A percentile compares a stretch with the other conserved stretches of the same genome.
phyloP scores from a whole-genome alignment of 2,888 invertebrate genomes.

The Encarsia formosa region DNA sequence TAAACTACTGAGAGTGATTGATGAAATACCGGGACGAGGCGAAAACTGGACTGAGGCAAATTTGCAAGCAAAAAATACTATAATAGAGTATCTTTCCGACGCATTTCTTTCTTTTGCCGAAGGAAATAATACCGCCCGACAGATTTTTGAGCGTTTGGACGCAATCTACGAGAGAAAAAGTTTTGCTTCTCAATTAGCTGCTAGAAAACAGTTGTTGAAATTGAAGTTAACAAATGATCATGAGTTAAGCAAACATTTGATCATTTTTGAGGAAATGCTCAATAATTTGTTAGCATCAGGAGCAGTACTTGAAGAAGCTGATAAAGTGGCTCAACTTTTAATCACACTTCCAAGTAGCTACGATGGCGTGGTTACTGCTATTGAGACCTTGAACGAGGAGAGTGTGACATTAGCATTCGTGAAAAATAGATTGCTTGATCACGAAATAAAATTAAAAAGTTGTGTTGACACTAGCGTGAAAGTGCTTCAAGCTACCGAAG shows the following conservation, averaged over 20 bases:
- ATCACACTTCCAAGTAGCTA: constrained; percentile 41
- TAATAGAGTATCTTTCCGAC: constrained; percentile 15
- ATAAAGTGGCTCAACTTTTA: constrained; percentile 42
- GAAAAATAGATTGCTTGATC: constrained; percentile 34
- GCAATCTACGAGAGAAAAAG: constrained; percentile 31
- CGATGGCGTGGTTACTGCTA: constrained; percentile 44
- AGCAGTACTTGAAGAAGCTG: constrained; percentile 41
- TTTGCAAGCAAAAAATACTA: not conserved
- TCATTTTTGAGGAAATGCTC: constrained; percentile 40
- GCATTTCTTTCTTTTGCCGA: constrained; percentile 19
- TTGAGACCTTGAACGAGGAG: constrained; percentile 42
- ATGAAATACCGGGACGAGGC: not conserved
- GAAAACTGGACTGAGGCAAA: not conserved
- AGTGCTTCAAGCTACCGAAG: constrained; percentile 35
- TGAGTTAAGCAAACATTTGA: constrained; percentile 36
- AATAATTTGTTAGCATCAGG: constrained; percentile 40
- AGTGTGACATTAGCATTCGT: constrained; percentile 41
- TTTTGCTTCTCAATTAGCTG: constrained; percentile 24
- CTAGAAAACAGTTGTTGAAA: constrained; percentile 21
- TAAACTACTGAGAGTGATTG: not conserved
- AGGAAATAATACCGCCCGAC: constrained; percentile 13
- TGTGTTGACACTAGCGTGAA: constrained; percentile 34
- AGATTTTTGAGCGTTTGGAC: constrained; percentile 24
- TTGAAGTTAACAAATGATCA: constrained; percentile 32
- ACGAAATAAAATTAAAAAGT: constrained; percentile 29